A percentile compares a stretch with the other conserved stretches of the same genome.
Conservation (phyloP, 2,113 vertebrate species). For the Nesogale talazaci region DNA sequence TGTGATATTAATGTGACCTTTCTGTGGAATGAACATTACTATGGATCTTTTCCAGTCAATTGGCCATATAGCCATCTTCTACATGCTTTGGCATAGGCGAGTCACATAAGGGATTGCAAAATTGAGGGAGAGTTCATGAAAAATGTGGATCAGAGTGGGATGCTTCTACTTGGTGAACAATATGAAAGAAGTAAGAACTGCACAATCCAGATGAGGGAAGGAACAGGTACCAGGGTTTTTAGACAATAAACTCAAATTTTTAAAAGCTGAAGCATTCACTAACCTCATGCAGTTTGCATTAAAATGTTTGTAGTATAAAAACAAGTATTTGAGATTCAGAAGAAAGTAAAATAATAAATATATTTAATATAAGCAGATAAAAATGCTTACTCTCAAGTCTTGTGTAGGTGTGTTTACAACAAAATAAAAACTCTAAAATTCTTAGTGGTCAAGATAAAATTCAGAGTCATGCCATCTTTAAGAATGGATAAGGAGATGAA, state of each 20-base stretch:
- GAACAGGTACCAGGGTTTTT: background rate
- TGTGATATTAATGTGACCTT: no score
- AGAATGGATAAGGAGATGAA: background rate
- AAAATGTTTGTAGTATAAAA: background rate
- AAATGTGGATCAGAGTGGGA: no score
- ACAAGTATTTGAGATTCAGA: background rate
- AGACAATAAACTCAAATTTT: background rate
- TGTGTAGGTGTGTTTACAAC: background rate
- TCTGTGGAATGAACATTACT: no score
- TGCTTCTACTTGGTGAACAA: no score
- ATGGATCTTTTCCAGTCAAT: no score
- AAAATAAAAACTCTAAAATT: background rate
- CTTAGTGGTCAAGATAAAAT: background rate
- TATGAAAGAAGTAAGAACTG: no score
- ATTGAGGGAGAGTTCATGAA: no score
- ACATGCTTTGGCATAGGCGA: no score
- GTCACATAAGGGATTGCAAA: no score
- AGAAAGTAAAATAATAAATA: background rate
- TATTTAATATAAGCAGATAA: background rate
- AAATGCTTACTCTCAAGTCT: background rate
- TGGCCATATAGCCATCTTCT: no score
- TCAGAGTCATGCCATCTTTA: background rate
- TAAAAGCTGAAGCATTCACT: background rate
- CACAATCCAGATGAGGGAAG: no score
- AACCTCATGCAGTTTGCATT: slow-evolving; percentile 14